Evolutionary conservation across 2,888 invertebrate species (phyloP), one percentile per base, ranked within the genome.

Genomic region (Drosophila macrothrix): DNA sequence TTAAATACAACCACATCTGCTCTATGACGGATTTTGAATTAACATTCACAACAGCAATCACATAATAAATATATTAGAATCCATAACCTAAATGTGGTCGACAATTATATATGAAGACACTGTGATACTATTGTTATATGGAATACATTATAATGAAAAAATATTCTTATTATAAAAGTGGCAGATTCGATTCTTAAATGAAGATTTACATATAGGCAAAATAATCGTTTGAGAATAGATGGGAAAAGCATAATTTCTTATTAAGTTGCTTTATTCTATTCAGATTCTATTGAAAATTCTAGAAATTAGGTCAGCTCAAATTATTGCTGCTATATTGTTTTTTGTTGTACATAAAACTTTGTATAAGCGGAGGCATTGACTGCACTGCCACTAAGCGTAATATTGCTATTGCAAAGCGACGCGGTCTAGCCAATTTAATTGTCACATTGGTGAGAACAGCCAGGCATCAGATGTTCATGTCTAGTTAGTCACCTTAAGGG

Each of bases 371-470:
- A 22, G n/a, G 12, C 41, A 41, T 41, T 41, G n/a, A 41, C 29
- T 29, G 29, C n/a, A 41, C 41, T 41, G 10, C 5, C 12, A n/a
- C 41, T 12, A 22, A 22, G 12, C 41, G 22, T 5, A 43, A 43
- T 43, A 12, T n/a, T n/a, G 19, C 19, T 19, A 12, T 28, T 19
- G 10, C n/a, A 19, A 35, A 9, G n/a, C 12, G 37, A 28, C 37
- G 16, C 19, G 28, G 43, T 43, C 59, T 69, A 53, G 79, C 60
- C 78, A 78, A 86, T 84, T 84, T 86, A 76, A 86, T 86, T 84
- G 83, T 86, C 83, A 73, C 86, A 75, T 84, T 78, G 69, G 72
- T 69, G 69, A 59, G 49, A 16, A 19, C 14, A n/a, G 39, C 10
- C 53, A 49, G 49, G 29, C 60, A 72, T 58, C 70, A 46, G 46